Evolutionary conservation across 2,113 vertebrate species (phyloP), one percentile per base, ranked within the genome.

Genomic region (Sebastes fasciatus): DNA sequence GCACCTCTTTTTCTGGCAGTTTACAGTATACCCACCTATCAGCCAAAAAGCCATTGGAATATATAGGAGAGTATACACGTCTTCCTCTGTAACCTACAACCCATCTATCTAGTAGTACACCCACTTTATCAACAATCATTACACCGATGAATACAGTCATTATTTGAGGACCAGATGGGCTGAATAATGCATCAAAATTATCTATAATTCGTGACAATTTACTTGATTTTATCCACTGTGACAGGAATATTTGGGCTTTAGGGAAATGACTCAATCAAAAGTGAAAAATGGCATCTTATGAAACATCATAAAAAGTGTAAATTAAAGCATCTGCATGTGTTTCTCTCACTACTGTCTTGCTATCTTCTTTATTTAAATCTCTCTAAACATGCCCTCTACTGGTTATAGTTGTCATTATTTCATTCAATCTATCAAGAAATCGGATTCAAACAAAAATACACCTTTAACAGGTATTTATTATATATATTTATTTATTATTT

Each of bases 381-480:
- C 43, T 81, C 19, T 17, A 4, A 55, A 70, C 14, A 62, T 55
- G 45, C 74, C 75, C 64, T 77, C 65, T 61, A 75, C 67, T 86
- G 80, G 52, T 75, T 45, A 71, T 19, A 21, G n/a, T 23, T 43
- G 48, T 3, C 4, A 72, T 57, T 51, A 68, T 69, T 46, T 76
- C 66, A 55, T 21, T 51, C 21, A 34, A 75, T 71, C 8, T 52
- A 26, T 46, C 26, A 63, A 49, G 16, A 40, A 58, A 65, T 19
- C 13, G 40, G 58, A 77, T 46, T 16, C 49, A 61, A 23, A 58
- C 52, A 49, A 8, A 77, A 52, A 19, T 6, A 12, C 40, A 26
- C 9, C 34, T 11, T 6, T 10, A 26, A 42, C 12, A 64, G n/a
- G 26, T 34, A 34, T 34, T 34, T 34, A 34, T 34, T 34, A 34